Base-by-base conservation (phyloP, 2,797 vertebrate species). In the Helarctos malayanus region DNA sequence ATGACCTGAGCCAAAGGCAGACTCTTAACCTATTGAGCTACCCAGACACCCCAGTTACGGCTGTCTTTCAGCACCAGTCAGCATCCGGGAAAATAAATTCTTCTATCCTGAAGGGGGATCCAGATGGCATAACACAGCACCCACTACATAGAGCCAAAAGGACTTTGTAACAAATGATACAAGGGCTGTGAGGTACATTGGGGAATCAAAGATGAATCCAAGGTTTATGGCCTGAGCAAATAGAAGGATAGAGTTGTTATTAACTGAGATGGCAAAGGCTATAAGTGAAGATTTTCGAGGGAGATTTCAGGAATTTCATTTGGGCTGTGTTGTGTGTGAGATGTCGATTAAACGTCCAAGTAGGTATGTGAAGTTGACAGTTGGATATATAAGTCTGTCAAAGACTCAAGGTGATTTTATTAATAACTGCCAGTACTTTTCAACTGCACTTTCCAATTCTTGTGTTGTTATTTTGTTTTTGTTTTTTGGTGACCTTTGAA, bases 351-450 rank as follows among this genome's bases (percentile, higher is more conserved):
- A 94, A 96, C 29, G 82, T 96, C 89, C 88, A 69, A 97, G 79
- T 92, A 93, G 73, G n/a, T 93, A 75, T 54, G 27, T 97, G 89
- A 97, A 45, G 49, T 83, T 97, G 93, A 97, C 95, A 94, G 78
- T 91, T 97, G 86, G 54, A 94, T 97, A 84, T 96, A 91, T 82
- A 85, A 68, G 25, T 71, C 90, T 97, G 80, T 95, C 94, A 95
- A 95, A 96, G 68, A 93, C 65, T 96, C 59, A 95, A 92, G 35
- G 88, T 89, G 75, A 85, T 96, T 97, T 97, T 97, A 95, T 92
- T 96, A 95, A 96, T 92, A 96, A 96, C 89, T 94, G 85, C 82
- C 79, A 83, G 82, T 75, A 80, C 68, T 95, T 97, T 95, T 97
- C 19, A 52, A 87, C 19, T 88, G 38, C 27, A 79, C n/a, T 97